Evolutionary conservation across 2,113 vertebrate genomes (phyloP).

Genomic region (Hepsetus odoe): DNA sequence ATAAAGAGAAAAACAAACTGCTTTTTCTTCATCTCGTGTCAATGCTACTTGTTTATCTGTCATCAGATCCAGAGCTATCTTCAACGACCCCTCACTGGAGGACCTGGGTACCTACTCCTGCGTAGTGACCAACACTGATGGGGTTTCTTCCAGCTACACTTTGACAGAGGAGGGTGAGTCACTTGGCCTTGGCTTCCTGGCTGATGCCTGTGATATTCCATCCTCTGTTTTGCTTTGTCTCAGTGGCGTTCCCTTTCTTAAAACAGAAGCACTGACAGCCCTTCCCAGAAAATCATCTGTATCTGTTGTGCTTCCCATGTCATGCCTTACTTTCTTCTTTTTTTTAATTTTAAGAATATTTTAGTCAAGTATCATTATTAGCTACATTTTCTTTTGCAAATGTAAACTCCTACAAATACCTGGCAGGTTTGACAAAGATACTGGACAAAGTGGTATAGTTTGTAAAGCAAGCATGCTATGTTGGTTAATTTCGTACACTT

Average conservation of each 20-base stretch:
- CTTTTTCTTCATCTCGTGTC: not conserved
- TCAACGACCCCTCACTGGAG: slow-evolving; percentile 88
- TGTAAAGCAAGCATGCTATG: too few relatives aligned
- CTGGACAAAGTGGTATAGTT: too few relatives aligned
- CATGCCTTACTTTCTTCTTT: too few relatives aligned
- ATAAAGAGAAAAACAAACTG: not conserved
- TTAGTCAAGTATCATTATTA: too few relatives aligned
- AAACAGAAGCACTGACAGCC: slow-evolving; percentile 18
- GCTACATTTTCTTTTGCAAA: too few relatives aligned
- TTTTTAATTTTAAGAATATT: too few relatives aligned
- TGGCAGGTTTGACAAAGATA: too few relatives aligned
- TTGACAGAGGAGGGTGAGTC: slow-evolving; percentile 92
- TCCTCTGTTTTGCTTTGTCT: slow-evolving; percentile 39
- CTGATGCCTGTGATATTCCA: slow-evolving; percentile 38
- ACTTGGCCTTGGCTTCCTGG: slow-evolving; percentile 15
- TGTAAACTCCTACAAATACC: too few relatives aligned
- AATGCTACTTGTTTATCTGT: not conserved
- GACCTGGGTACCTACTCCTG: slow-evolving; percentile 95
- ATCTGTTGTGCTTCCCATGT: not conserved
- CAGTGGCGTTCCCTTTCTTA: slow-evolving; percentile 24
- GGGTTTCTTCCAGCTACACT: slow-evolving; percentile 90
- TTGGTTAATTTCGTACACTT: too few relatives aligned
- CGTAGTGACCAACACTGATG: slow-evolving; percentile 89
- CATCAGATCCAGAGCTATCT: slow-evolving; percentile 87
- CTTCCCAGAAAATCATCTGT: slow-evolving; percentile 12